These are phyloP conservation scores for Cataglyphis rosenhaueri DNA, from an alignment of 2,888 invertebrate species.

Conservation along the genomic window DNA sequence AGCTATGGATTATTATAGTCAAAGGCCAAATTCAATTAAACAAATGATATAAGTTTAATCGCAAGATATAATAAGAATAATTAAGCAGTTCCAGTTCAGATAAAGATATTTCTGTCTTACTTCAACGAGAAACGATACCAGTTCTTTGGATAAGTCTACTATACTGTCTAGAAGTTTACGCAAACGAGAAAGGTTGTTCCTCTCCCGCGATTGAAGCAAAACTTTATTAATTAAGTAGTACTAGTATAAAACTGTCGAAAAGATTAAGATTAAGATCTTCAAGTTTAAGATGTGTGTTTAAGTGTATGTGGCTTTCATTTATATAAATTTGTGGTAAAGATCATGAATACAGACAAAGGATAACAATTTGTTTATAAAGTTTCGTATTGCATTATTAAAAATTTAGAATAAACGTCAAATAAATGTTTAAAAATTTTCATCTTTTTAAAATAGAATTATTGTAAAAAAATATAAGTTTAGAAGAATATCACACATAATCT, in stretches of 20 bases:
- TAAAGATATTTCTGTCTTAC: conserved; percentile 37
- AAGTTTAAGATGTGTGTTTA: conserved; percentile 22
- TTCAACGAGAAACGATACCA: conserved; percentile 4
- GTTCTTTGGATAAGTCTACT: conserved; percentile 35
- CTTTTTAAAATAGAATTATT: conserved; percentile 8
- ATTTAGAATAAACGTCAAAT: background rate
- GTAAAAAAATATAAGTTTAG: background rate
- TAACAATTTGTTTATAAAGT: conserved; percentile 17
- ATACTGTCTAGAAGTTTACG: conserved; percentile 35
- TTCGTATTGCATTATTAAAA: background rate
- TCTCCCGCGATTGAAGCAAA: conserved; percentile 24
- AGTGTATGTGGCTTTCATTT: conserved; percentile 14
- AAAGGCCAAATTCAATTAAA: conserved; percentile 11
- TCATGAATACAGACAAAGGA: background rate
- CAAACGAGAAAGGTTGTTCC: conserved; percentile 41
- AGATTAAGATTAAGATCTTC: conserved; percentile 8
- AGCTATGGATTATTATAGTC: background rate
- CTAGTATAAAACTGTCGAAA: conserved; percentile 33
- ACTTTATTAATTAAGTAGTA: conserved; percentile 53
- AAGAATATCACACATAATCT: background rate
- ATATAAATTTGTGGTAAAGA: conserved; percentile 20
- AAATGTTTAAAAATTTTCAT: background rate
- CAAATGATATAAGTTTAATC: conserved; percentile 25
- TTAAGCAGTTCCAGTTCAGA: conserved; percentile 22
- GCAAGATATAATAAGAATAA: conserved; percentile 45